Evolutionary conservation across 2,113 vertebrate genomes (phyloP).

Genomic region (Solea senegalensis): DNA sequence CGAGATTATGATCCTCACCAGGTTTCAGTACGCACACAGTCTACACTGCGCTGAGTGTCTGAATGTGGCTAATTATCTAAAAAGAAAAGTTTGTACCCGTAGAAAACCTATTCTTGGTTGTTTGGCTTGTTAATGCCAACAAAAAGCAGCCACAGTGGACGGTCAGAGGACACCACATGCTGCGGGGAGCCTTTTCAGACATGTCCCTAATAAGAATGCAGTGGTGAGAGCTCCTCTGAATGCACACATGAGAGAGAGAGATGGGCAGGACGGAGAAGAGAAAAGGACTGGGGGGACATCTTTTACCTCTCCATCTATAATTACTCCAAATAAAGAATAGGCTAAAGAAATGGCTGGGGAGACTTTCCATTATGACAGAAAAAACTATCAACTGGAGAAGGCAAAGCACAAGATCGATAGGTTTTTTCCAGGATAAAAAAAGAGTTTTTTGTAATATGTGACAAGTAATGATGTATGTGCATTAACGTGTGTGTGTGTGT

Average conservation of each 20-base stretch:
- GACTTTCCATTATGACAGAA: conserved; percentile 72
- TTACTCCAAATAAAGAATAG: conserved; percentile 81
- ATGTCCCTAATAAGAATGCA: conserved; percentile 77
- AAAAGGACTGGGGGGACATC: conserved; percentile 38
- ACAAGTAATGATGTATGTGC: conserved; percentile 57
- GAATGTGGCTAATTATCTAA: conserved; percentile 81
- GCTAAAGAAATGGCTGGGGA: conserved; percentile 68
- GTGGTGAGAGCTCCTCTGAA: conserved; percentile 75
- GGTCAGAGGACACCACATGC: conserved; percentile 78
- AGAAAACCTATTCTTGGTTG: conserved; percentile 75
- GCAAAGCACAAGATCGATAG: conserved; percentile 74
- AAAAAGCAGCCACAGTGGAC: conserved; percentile 69
- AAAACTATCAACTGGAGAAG: conserved; percentile 66
- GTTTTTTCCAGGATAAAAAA: conserved; percentile 74
- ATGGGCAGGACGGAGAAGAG: conserved; percentile 66
- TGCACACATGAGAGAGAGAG: conserved; percentile 66
- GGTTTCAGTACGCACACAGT: conserved; percentile 51
- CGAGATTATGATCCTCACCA: conserved; percentile 50
- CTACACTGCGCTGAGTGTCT: conserved; percentile 59
- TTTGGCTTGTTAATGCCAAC: conserved; percentile 79
- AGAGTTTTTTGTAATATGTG: conserved; percentile 69
- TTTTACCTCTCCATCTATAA: conserved; percentile 79
- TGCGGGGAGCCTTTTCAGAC: conserved; percentile 76
- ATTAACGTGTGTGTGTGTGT: conserved; percentile 23
- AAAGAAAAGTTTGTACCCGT: conserved; percentile 81